phyloP scores from a whole-genome alignment of 2,113 vertebrate genomes.

The Anseranas semipalmata region DNA sequence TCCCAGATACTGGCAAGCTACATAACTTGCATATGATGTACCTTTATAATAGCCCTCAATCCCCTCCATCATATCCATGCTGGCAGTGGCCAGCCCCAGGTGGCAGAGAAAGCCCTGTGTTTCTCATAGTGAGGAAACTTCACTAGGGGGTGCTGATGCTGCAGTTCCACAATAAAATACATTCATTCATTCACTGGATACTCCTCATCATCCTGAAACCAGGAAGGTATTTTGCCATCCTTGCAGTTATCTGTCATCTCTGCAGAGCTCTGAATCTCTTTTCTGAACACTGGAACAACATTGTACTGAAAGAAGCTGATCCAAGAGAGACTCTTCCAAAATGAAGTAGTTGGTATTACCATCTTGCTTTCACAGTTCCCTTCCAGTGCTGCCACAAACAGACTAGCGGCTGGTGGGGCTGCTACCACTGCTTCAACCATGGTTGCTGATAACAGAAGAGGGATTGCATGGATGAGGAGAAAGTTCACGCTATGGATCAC shows the following conservation, averaged over 20 bases:
- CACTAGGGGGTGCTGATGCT: accelerated
- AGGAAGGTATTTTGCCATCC: background rate
- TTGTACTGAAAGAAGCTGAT: background rate
- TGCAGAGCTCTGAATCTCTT: background rate
- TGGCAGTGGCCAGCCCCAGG: background rate
- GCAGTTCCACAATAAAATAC: background rate
- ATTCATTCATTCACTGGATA: background rate
- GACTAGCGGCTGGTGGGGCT: background rate
- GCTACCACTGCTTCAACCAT: background rate
- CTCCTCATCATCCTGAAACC: background rate
- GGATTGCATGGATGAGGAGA: background rate
- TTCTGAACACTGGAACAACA: background rate
- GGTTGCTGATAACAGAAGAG: background rate
- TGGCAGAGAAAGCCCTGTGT: accelerated
- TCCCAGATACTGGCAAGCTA: background rate
- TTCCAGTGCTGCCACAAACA: background rate
- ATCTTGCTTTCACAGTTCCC: background rate
- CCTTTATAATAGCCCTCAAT: background rate
- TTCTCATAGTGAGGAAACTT: background rate
- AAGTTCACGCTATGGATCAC: accelerated
- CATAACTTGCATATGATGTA: no score
- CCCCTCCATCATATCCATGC: accelerated
- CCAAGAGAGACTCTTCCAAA: background rate
- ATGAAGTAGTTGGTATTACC: background rate
- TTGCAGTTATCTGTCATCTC: background rate